Evolutionary conservation across 2,797 vertebrate genomes (phyloP), one percentile per base, ranked within the genome.

Genomic region (Sebastes variabilis): DNA sequence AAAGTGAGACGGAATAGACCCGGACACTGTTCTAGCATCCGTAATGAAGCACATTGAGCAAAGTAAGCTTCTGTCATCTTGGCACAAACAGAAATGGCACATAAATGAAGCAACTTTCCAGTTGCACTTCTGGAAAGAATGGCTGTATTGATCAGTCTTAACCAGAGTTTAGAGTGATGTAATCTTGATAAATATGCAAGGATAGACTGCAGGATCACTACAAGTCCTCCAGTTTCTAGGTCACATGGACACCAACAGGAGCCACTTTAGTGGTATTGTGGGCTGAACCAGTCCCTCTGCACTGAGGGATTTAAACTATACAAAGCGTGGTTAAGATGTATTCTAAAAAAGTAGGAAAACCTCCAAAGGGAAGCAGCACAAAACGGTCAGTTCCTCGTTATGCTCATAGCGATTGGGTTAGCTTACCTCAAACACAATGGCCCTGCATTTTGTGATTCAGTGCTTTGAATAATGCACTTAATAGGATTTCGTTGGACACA

Each of bases 381-480:
- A 79, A 83, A 87, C 72, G 78, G 72, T 73, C 78, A 83, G 72
- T 81, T 86, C 52, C 69, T 77, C 49, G 72, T 87, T 71, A 54
- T 77, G 79, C 78, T 82, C 76, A 62, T 29, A 83, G 88, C 83
- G 85, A 75, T 72, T 81, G 84, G 82, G 82, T 88, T 87, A 74
- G 85, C 80, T 90, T 79, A 80, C 77, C 75, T 77, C 58, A 66
- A 52, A 82, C 87, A 91, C 88, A 90, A 89, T 87, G 76, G 64
- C 12, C 69, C 77, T 84, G 82, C 81, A 56, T 87, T 91, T 79
- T 83, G 88, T 77, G 89, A 90, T 85, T 89, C 72, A 69, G 66
- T 69, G 73, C 89, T 91, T 87, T 92, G 78, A 91, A 91, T 92
- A 92, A 93, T 90, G 76, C 78, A 62, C 80, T 88, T 85, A 93